These are phyloP conservation scores for Aproaerema taeniolella DNA, from an alignment of 2,888 invertebrate genomes.

Conservation along the genomic window DNA sequence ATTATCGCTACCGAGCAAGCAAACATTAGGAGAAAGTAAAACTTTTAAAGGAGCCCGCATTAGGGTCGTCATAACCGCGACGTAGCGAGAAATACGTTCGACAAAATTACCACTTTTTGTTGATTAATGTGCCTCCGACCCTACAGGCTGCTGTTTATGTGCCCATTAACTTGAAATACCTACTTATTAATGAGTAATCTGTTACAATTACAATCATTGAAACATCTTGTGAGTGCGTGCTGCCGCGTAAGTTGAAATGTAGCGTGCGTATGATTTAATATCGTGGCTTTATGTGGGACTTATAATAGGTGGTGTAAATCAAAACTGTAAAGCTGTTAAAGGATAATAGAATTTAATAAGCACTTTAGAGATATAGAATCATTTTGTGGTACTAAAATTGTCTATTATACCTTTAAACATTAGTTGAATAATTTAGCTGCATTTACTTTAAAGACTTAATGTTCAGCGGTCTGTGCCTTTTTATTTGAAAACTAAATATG, in stretches of 20 bases:
- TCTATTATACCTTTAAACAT: too few relatives aligned
- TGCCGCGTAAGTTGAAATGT: conserved; percentile 10
- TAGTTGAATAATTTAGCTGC: too few relatives aligned
- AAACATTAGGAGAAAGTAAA: conserved; percentile 30
- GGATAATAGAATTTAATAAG: too few relatives aligned
- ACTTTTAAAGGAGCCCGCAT: conserved; percentile 45
- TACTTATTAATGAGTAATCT: conserved; percentile 70
- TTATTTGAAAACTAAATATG: too few relatives aligned
- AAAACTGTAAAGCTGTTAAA: too few relatives aligned
- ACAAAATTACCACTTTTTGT: conserved; percentile 70
- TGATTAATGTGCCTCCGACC: conserved; percentile 58
- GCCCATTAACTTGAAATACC: conserved; percentile 69
- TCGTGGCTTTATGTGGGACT: too few relatives aligned
- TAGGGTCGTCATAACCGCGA: conserved; percentile 50
- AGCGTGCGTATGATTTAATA: conserved; percentile 8
- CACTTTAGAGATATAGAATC: too few relatives aligned
- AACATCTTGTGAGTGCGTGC: conserved; percentile 38
- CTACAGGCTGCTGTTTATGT: conserved; percentile 67
- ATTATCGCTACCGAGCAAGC: background rate
- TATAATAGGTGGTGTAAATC: too few relatives aligned
- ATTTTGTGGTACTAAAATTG: too few relatives aligned
- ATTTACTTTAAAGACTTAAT: too few relatives aligned
- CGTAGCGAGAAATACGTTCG: conserved; percentile 52
- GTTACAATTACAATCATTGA: conserved; percentile 59
- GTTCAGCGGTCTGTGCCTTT: too few relatives aligned